phyloP scores from a whole-genome alignment of 2,113 vertebrate species.

The Zosterops lateralis region DNA sequence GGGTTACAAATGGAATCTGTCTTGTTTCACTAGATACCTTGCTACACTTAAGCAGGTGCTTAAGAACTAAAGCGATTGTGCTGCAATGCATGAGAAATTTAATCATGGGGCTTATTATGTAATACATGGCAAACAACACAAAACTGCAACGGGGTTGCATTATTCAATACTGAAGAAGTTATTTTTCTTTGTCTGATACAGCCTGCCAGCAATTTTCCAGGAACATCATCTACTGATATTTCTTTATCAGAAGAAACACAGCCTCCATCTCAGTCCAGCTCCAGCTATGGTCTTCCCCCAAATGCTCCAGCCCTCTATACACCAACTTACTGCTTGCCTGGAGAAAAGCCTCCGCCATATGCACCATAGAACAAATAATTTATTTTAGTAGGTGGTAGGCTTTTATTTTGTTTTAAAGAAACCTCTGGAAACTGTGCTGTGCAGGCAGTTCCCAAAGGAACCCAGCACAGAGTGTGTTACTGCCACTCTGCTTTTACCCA shows the following conservation, averaged over 20 bases:
- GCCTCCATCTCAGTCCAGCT: conserved; percentile 76
- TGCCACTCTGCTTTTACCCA: neutral
- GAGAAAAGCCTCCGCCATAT: conserved; percentile 92
- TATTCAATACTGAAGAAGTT: neutral
- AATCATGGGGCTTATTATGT: neutral
- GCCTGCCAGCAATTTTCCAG: conserved; percentile 64
- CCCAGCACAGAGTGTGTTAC: neutral
- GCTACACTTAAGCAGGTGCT: neutral
- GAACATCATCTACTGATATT: conserved; percentile 76
- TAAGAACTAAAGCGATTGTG: neutral
- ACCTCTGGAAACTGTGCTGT: neutral
- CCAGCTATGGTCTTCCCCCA: conserved; percentile 76
- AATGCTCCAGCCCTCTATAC: conserved; percentile 77
- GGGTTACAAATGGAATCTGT: neutral
- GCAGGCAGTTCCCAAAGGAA: neutral
- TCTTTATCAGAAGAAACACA: conserved; percentile 79
- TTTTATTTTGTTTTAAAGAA: conserved; percentile 6
- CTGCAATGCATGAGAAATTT: neutral
- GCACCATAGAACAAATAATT: conserved; percentile 73
- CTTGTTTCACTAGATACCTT: neutral
- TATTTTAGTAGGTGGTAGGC: neutral
- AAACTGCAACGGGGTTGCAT: neutral
- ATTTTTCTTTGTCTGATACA: conserved; percentile 67
- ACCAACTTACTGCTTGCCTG: conserved; percentile 72
- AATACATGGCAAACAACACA: neutral